Evolutionary conservation across 37 sponge, comb jelly and placozoan species (phyloP).

Genomic region (Geodia barretti): DNA sequence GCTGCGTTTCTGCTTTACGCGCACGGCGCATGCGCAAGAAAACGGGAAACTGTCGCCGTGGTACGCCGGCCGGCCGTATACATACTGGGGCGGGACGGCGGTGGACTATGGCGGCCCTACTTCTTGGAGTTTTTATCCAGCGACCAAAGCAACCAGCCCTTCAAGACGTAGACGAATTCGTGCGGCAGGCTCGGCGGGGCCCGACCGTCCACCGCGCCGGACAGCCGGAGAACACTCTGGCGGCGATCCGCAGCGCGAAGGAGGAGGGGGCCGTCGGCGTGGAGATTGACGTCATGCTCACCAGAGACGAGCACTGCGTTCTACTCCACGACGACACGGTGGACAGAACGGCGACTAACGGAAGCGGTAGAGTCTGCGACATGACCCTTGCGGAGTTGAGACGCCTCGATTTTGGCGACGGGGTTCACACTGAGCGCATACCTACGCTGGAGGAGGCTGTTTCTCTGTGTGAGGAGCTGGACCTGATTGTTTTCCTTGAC

Average conservation of each 20-base stretch:
- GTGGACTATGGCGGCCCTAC: too few species aligned
- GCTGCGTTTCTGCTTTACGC: too few species aligned
- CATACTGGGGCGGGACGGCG: too few species aligned
- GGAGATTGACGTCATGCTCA: slow-evolving; percentile 72
- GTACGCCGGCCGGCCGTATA: too few species aligned
- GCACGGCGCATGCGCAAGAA: too few species aligned
- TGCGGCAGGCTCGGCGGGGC: neutral
- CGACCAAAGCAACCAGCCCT: too few species aligned
- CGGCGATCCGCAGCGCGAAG: slow-evolving; percentile 42
- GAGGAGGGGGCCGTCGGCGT: slow-evolving; percentile 52
- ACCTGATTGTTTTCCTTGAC: slow-evolving; percentile 53
- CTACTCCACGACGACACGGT: slow-evolving; percentile 61
- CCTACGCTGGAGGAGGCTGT: slow-evolving; percentile 53
- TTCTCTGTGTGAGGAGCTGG: slow-evolving; percentile 27
- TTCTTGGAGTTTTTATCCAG: too few species aligned
- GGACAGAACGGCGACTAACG: slow-evolving; percentile 50
- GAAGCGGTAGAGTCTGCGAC: slow-evolving; percentile 26
- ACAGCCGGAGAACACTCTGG: slow-evolving; percentile 77
- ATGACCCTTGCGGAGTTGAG: slow-evolving; percentile 68
- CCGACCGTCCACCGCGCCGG: slow-evolving; percentile 72
- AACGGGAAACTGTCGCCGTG: too few species aligned
- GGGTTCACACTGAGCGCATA: slow-evolving; percentile 2
- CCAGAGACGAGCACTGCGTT: slow-evolving; percentile 68
- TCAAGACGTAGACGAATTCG: neutral
- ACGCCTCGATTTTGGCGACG: slow-evolving; percentile 32